Conservation (phyloP, 1,140 invertebrate genomes). For the Theocolax elegans region DNA sequence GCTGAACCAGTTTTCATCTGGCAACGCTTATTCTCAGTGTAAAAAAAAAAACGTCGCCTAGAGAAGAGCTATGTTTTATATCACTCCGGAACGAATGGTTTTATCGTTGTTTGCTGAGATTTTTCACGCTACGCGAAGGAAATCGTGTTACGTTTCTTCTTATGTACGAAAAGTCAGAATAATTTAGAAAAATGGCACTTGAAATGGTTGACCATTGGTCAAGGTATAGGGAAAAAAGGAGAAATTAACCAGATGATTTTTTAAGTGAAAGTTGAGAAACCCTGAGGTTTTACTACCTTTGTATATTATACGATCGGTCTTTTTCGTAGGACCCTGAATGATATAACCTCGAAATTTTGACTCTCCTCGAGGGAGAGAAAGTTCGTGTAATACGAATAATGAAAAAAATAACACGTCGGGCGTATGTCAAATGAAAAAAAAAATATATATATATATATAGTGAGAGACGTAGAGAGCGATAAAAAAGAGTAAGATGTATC, state of each 20-base stretch:
- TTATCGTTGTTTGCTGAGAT: constrained; percentile 27
- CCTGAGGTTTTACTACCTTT: neutral
- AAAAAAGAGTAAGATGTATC: too few relatives aligned
- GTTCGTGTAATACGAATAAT: too few relatives aligned
- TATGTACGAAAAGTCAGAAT: neutral
- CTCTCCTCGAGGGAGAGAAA: neutral
- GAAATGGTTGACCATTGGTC: too few relatives aligned
- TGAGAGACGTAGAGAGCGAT: too few relatives aligned
- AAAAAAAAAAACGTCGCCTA: neutral
- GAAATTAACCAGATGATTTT: too few relatives aligned
- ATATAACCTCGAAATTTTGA: constrained; percentile 13
- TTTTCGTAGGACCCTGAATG: neutral
- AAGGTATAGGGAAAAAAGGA: too few relatives aligned
- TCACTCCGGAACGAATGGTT: constrained; percentile 19
- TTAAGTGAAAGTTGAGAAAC: constrained; percentile 12
- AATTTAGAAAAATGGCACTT: too few relatives aligned
- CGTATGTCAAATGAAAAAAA: too few relatives aligned
- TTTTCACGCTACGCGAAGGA: neutral
- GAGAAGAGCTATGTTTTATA: constrained; percentile 2
- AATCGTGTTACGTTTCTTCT: neutral
- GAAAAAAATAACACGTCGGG: too few relatives aligned
- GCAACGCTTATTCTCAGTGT: constrained; percentile 11
- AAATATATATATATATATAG: too few relatives aligned
- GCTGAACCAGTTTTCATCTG: constrained; percentile 36
- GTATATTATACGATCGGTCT: neutral